Evolutionary conservation across 2,797 vertebrate genomes (phyloP).

Genomic region (Acanthis flammea): DNA sequence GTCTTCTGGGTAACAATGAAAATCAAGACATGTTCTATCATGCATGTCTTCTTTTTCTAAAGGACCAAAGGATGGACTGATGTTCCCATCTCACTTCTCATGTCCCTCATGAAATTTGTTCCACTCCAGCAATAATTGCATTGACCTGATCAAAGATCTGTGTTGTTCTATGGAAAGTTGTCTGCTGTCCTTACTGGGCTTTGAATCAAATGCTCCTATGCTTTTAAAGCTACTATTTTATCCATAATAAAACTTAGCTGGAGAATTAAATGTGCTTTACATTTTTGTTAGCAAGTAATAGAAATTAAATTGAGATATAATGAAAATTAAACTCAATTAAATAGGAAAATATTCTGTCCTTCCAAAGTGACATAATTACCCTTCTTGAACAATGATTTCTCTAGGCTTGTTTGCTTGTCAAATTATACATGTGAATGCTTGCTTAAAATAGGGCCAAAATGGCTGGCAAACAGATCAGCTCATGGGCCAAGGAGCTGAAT

Average conservation of each 20-base stretch:
- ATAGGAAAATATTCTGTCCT: not conserved
- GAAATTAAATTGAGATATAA: not conserved
- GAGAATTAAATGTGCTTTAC: not conserved
- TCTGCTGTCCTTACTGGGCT: not conserved
- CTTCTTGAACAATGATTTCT: not conserved
- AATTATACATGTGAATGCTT: not conserved
- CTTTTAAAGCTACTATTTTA: not conserved
- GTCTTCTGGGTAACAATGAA: not conserved
- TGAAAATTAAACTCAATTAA: not conserved
- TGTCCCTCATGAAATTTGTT: not conserved
- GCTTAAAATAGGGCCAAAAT: not conserved
- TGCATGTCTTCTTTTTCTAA: not conserved
- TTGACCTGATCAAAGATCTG: accelerated
- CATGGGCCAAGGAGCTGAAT: not conserved
- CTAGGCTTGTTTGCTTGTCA: not conserved
- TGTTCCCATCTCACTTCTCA: not conserved
- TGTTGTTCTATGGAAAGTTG: not conserved
- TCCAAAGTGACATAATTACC: not conserved
- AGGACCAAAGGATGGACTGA: accelerated
- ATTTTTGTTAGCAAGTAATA: not conserved
- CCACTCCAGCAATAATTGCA: not conserved
- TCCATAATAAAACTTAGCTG: not conserved
- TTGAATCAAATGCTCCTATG: not conserved
- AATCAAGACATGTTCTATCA: not conserved
- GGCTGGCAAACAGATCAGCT: not conserved